Evolutionary conservation across 2,888 invertebrate species (phyloP).

Genomic region (Horisme vitalbata): DNA sequence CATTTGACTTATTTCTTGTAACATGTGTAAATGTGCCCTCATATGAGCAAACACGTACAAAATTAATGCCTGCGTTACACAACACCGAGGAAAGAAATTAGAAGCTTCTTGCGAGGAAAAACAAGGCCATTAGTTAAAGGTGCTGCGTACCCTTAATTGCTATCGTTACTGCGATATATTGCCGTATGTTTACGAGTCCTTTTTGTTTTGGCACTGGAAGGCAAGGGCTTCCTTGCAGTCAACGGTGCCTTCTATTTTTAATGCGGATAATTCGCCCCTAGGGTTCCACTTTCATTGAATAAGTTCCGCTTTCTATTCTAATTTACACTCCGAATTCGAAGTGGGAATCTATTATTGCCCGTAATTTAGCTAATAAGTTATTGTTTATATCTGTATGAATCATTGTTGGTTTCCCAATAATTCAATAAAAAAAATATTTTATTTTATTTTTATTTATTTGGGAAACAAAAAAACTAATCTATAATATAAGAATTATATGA

Average conservation of each 20-base stretch:
- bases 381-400: too few species aligned
- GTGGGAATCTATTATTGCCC: too few species aligned
- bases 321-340: too few species aligned
- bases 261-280: not conserved
- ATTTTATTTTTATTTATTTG: too few species aligned
- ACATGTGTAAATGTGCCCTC: not conserved
- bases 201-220: conserved; percentile 26
- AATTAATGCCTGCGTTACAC: conserved; percentile 32
- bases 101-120: conserved; percentile 42
- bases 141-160: conserved; percentile 54
- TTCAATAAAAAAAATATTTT: too few species aligned
- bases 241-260: not conserved
- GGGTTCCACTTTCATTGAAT: too few species aligned
- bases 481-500: too few species aligned
- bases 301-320: too few species aligned
- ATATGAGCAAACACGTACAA: conserved; percentile 30
- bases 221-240: conserved; percentile 15
- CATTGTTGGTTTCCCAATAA: too few species aligned
- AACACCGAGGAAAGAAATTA: conserved; percentile 46
- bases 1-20: too few species aligned
- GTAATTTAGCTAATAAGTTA: too few species aligned
- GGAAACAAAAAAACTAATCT: too few species aligned
- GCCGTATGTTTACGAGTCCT: conserved; percentile 24
- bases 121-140: conserved; percentile 62
- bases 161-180: conserved; percentile 48